phyloP scores from a whole-genome alignment of 2,113 vertebrate genomes.

The Amia ocellicauda region DNA sequence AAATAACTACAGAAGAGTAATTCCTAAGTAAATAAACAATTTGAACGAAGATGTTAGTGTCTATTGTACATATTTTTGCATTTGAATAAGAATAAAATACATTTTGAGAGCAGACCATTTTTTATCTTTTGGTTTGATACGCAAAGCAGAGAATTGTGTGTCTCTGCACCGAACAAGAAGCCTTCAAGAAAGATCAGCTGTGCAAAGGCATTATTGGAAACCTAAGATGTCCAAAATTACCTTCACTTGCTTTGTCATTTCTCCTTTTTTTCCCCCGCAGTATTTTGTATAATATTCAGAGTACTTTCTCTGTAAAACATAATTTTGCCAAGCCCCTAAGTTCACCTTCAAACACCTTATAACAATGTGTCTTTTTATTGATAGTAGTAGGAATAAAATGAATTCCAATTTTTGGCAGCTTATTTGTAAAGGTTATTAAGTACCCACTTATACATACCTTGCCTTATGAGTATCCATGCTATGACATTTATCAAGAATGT shows the following conservation, averaged over 20 bases:
- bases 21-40: too few species aligned
- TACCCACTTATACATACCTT: conserved; percentile 65
- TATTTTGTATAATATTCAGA: conserved; percentile 40
- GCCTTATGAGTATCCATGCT: conserved; percentile 56
- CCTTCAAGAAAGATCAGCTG: too few species aligned
- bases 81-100: too few species aligned
- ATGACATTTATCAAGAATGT: conserved; percentile 69
- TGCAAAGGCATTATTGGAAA: neutral
- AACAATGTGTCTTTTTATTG: conserved; percentile 42
- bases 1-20: too few species aligned
- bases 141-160: too few species aligned
- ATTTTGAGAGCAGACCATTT: too few species aligned
- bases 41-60: too few species aligned
- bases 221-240: neutral
- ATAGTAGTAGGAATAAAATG: conserved; percentile 47
- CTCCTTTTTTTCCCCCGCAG: neutral
- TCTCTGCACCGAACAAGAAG: too few species aligned
- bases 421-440: conserved; percentile 74
- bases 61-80: too few species aligned
- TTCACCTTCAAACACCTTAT: conserved; percentile 17
- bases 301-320: too few species aligned
- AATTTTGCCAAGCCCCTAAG: too few species aligned
- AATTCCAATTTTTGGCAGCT: conserved; percentile 67
- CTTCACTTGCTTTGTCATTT: neutral
- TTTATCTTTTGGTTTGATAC: too few species aligned